Conservation (phyloP, 2,888 invertebrate genomes). For the Drosophila algonquin region DNA sequence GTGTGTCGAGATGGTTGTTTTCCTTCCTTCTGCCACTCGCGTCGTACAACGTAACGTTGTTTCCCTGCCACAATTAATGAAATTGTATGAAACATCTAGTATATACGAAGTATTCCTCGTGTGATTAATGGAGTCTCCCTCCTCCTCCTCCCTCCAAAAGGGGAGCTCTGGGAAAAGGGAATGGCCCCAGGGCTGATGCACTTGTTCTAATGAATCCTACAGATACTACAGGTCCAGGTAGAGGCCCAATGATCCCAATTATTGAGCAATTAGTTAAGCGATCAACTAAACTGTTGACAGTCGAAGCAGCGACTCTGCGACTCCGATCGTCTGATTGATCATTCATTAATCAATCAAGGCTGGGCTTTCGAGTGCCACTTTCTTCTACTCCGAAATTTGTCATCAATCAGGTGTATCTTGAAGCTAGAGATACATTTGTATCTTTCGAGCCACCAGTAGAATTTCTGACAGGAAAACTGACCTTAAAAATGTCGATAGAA, state of each 20-base stretch:
- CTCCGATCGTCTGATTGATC: slow-evolving; percentile 43
- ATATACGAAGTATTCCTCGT: background rate
- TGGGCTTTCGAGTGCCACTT: slow-evolving; percentile 56
- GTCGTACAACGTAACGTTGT: slow-evolving; percentile 45
- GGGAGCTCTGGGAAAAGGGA: slow-evolving; percentile 32
- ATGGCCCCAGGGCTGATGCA: slow-evolving; percentile 44
- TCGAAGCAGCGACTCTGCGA: slow-evolving; percentile 27
- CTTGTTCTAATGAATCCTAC: slow-evolving; percentile 68
- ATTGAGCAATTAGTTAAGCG: slow-evolving; percentile 75
- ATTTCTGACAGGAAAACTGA: slow-evolving; percentile 62
- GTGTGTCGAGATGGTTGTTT: slow-evolving; percentile 66
- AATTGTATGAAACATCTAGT: slow-evolving; percentile 56
- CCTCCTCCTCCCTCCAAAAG: background rate
- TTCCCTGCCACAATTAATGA: slow-evolving; percentile 76
- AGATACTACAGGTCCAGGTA: slow-evolving; percentile 13
- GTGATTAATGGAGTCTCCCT: slow-evolving; percentile 66
- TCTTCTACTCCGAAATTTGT: slow-evolving; percentile 63
- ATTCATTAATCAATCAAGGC: slow-evolving; percentile 43
- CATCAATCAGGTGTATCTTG: slow-evolving; percentile 41
- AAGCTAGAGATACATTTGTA: slow-evolving; percentile 1
- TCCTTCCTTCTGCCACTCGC: slow-evolving; percentile 30
- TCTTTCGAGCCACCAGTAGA: slow-evolving; percentile 64
- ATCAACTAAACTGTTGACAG: slow-evolving; percentile 71
- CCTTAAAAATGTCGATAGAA: background rate
- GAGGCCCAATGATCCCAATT: slow-evolving; percentile 19